Evolutionary conservation across 1,140 invertebrate genomes (phyloP).

Genomic region (Diuraphis noxia): DNA sequence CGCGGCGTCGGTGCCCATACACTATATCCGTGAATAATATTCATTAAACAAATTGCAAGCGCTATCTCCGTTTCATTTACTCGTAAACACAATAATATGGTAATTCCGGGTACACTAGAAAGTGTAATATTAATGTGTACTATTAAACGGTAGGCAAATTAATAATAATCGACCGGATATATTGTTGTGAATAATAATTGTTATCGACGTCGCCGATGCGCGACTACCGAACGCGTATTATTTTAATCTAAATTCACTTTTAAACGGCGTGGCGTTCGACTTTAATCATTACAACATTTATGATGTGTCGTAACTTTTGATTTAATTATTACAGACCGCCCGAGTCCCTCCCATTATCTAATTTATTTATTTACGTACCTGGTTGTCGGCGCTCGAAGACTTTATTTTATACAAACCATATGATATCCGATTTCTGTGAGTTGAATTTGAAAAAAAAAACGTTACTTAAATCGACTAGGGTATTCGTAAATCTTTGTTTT

Average conservation of each 20-base stretch:
- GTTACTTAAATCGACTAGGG: neutral
- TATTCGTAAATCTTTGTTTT: too few species aligned
- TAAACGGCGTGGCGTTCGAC: neutral
- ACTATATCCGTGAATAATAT: neutral
- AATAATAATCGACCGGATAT: neutral
- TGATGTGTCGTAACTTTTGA: neutral
- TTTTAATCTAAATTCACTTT: conserved; percentile 11
- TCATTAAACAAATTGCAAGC: neutral
- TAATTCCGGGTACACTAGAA: neutral
- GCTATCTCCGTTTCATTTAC: neutral
- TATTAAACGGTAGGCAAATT: neutral
- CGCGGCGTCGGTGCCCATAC: too few species aligned
- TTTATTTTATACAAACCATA: neutral
- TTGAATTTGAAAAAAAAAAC: neutral
- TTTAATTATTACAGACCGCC: neutral
- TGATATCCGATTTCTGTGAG: neutral
- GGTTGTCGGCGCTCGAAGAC: neutral
- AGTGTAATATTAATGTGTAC: neutral
- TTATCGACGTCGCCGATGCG: neutral
- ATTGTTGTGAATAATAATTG: neutral
- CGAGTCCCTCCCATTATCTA: neutral
- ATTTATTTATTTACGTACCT: neutral
- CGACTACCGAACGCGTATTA: neutral
- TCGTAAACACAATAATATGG: neutral
- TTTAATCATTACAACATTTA: neutral